Evolutionary conservation across 2,888 invertebrate species (phyloP), one percentile per base, ranked within the genome.

Genomic region (Drosophila ezoana): DNA sequence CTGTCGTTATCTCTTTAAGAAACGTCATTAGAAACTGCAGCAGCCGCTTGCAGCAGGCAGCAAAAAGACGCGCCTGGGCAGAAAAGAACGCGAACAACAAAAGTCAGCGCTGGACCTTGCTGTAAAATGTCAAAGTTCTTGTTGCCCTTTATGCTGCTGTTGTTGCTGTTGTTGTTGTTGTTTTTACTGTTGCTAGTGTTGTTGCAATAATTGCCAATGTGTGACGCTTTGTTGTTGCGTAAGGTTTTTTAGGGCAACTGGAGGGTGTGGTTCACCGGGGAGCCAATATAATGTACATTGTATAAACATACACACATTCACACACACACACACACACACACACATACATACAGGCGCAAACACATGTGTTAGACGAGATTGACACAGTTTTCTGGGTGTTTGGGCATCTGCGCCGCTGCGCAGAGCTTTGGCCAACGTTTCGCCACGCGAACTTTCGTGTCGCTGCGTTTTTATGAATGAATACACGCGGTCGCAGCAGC

Each of bases 241-340:
- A 85, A 85, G 84, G 87, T 79, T 90, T 90, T 90, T 84, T 90
- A 88, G 90, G 90, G 80, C 90, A 90, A 79, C 78, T 79, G 76
- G 89, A 90, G 90, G 90, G 90, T 90, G 90, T 90, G 90, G 90
- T 89, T 90, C 86, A 80, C 73, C 69, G 83, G 74, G 83, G 68
- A 72, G 69, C 61, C 64, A 65, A 62, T 67, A 57, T 75, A 64
- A 64, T 57, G 33, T 57, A 69, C 43, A 59, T 23, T 52, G 28
- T 54, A 40, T 28, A 20, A 58, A 41, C 62, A 54, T 23, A 67
- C 32, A 64, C 3, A 64, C 48, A 52, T 18, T 70, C 44, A 60
- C 10, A 48, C 47, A 45, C 18, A 53, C n/a, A 48, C 23, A 54
- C 9, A 60, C 32, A 60, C 41, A 60, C 8, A 49, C 16, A 48